Evolutionary conservation across 2,797 vertebrate genomes (phyloP), one percentile per base, ranked within the genome.

Genomic region (Sebastes iracundus): DNA sequence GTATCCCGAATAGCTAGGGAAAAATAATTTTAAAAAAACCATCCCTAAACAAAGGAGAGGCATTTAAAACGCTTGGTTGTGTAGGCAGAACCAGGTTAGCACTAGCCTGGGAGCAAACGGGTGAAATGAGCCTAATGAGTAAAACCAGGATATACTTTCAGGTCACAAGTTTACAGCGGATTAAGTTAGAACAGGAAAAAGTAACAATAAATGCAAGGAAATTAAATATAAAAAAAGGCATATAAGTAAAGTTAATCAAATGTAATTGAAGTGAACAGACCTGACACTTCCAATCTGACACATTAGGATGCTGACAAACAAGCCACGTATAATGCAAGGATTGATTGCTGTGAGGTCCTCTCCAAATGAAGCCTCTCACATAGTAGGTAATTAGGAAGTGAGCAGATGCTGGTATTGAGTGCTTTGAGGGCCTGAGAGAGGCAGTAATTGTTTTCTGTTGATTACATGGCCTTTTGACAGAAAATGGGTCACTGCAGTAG

Each of bases 321-420:
- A 86, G 82, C 66, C 80, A 55, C 68, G 71, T 84, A 87, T 90
- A 88, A 89, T 75, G 72, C 69, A 33, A 32, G 72, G 77, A 93
- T 92, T 90, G 92, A 93, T 93, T 88, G 71, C 84, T 20, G 71
- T 23, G 73, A 81, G 87, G 88, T 91, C 85, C 81, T 77, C 71
- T 88, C 80, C 79, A 79, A 86, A 90, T 90, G 77, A 93, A 90
- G 77, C 81, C 72, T 91, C 82, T 92, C 87, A 91, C 81, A 79
- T 82, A 25, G 83, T 68, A 89, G 88, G 83, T 93, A 88, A 95
- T 95, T 94, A 93, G 86, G 88, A 90, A 87, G 91, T 87, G 86
- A 93, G 83, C 88, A 88, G 89, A 87, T 87, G 85, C 78, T 73
- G 82, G 71, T 90, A 93, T 94, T 80, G 92, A 93, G 73, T 69